Evolutionary conservation across 2,113 vertebrate genomes (phyloP).

Genomic region (Gorsachius goisagi): DNA sequence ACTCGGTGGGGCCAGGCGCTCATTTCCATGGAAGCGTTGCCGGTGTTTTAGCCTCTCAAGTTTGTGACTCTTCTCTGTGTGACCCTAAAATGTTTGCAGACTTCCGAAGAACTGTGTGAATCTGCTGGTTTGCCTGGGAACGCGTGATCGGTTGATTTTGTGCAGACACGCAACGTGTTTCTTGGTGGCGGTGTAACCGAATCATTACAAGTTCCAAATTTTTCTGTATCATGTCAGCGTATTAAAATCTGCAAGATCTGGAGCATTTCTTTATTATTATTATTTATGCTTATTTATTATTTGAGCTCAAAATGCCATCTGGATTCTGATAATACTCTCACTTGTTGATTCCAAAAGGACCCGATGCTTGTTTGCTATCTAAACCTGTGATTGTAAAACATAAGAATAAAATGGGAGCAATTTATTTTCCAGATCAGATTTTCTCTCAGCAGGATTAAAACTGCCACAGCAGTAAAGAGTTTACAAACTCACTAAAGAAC

Average conservation of each 20-base stretch:
- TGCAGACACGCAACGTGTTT: background rate
- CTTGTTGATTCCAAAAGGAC: slow-evolving; percentile 19
- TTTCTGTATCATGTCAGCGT: background rate
- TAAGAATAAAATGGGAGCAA: slow-evolving; percentile 63
- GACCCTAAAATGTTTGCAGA: background rate
- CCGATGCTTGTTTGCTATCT: slow-evolving; percentile 55
- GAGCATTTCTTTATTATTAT: background rate
- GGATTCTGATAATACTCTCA: slow-evolving; percentile 9
- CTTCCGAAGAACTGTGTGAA: background rate
- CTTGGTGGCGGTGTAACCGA: background rate
- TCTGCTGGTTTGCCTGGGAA: background rate
- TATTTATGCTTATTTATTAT: slow-evolving; percentile 1
- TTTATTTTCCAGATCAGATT: slow-evolving; percentile 67
- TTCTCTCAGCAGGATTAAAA: slow-evolving; percentile 73
- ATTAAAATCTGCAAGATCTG: background rate
- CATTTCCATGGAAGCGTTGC: background rate
- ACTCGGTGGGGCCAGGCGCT: background rate
- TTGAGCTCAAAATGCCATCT: slow-evolving; percentile 23
- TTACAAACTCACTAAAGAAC: slow-evolving; percentile 78
- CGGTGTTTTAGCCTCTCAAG: background rate
- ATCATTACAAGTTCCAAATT: background rate
- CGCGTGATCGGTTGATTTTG: background rate
- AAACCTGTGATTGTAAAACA: slow-evolving; percentile 60
- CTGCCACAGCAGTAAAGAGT: slow-evolving; percentile 73
- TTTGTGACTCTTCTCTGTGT: background rate